Base-by-base conservation (phyloP, 2,888 invertebrate genomes). In the Gastracanthus pulcherrimus region DNA sequence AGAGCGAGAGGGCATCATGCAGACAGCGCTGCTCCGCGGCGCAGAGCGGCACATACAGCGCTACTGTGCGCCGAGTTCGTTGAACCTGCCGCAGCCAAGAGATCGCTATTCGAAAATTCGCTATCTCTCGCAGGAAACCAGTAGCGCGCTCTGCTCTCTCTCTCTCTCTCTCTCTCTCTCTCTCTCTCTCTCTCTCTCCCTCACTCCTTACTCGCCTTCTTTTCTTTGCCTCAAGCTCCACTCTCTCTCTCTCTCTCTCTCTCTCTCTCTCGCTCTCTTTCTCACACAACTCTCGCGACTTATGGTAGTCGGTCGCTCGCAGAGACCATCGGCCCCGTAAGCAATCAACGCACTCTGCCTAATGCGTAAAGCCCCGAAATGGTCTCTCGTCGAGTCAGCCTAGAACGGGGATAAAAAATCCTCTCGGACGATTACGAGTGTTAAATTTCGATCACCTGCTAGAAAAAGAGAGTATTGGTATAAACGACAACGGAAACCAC, bases 51-150 rank as follows among this genome's bases (percentile, higher is more conserved):
- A 55, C 69, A n/a, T n/a, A n/a, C n/a, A n/a, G n/a, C n/a, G n/a
- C n/a, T n/a, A n/a, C n/a, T n/a, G n/a, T n/a, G 31, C 31, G 11
- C 84, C 77, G 85, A 86, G 89, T 88, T 89, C 88, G 85, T 89
- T 89, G 89, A 88, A 89, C 88, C 86, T 85, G 84, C 70, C 78
- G 67, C 69, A 76, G 70, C 41, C 67, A 83, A 82, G 62, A 80
- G 75, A 82, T 82, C 79, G 58, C 82, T 79, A 70, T 82, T 82
- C 70, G 72, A 82, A 82, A 82, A 80, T 72, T 71, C 64, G 51
- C 75, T 58, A 41, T 67, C 71, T 41, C 72, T 41, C 41, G 31
- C 29, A 6, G n/a, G n/a, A n/a, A n/a, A n/a, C n/a, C n/a, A n/a
- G n/a, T n/a, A n/a, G n/a, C n/a, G n/a, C n/a, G n/a, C n/a, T n/a